Evolutionary conservation across 2,888 invertebrate species (phyloP), one percentile per base, ranked within the genome.

Genomic region (Drosophila neonasuta): DNA sequence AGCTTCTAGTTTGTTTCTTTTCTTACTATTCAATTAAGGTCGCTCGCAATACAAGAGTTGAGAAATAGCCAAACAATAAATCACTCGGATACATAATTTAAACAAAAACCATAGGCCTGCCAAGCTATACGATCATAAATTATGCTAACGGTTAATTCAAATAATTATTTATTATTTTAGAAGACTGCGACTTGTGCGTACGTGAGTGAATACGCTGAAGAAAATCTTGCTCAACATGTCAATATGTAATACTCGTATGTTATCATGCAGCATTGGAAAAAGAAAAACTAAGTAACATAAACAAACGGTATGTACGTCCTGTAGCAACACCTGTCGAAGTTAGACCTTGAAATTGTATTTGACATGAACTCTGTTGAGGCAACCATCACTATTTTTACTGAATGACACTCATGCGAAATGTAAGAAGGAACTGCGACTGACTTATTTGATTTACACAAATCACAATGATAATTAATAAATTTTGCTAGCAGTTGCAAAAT

Each of bases 281-380:
- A 3, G 17, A 29, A 24, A 15, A 13, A 42, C 29, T n/a, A 15
- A 13, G 10, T 10, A 36, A 56, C 9, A 45, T 49, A 52, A 17
- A 17, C 42, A 44, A 48, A 60, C 62, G 69, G 48, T 57, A 65
- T 61, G 60, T 80, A 65, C 64, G 60, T 80, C 70, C 75, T 72
- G 84, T 77, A 77, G 32, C 72, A 55, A 67, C 74, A 77, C 32
- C 24, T 24, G 24, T 24, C 24, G 6, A 24, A 24, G 24, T 24
- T 24, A 24, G 24, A 24, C 6, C 24, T 24, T 24, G 24, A 24
- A 24, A 24, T 24, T 24, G 24, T 6, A 24, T 24, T 6, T 24
- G 24, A 24, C 5, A 24, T 5, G 24, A 24, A 24, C 24, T 24
- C 24, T 24, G 24, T 24, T 24, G 24, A 24, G 24, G 1, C 6